Percentiles rank a stretch among this genome's conserved stretches.
Evolutionary conservation across 1,140 invertebrate genomes (phyloP).

Genomic region (Drosophila tsacasi): DNA sequence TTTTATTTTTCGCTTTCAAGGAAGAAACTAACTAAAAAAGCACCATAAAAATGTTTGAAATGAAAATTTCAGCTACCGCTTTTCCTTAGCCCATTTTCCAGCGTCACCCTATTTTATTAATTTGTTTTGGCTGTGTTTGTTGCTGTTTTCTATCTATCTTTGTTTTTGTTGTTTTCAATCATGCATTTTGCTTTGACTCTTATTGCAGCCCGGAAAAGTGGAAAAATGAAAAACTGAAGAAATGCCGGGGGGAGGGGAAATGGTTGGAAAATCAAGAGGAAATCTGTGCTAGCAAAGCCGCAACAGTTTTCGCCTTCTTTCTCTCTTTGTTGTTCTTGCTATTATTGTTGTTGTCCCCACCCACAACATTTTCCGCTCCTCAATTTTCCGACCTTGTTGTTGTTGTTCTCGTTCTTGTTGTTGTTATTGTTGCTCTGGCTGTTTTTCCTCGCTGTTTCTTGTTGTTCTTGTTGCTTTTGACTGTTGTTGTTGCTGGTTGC

Average conservation of each 20-base stretch:
- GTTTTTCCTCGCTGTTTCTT: conserved; percentile 48
- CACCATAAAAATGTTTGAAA: conserved; percentile 25
- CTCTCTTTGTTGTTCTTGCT: conserved; percentile 17
- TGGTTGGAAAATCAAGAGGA: conserved; percentile 25
- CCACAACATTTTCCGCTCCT: neutral
- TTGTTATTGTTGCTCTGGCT: conserved; percentile 52
- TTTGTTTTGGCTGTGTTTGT: conserved; percentile 40
- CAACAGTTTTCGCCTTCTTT: conserved; percentile 51
- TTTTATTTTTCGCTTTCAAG: conserved; percentile 16
- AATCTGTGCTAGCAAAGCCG: conserved; percentile 61
- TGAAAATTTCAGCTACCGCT: conserved; percentile 37
- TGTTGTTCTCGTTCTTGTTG: conserved; percentile 26
- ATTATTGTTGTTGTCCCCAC: conserved; percentile 40
- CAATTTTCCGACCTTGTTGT: conserved; percentile 10
- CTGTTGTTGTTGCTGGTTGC: conserved; percentile 45
- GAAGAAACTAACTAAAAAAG: neutral
- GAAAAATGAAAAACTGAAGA: conserved; percentile 25
- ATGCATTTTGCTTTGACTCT: conserved; percentile 77
- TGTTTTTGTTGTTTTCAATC: conserved; percentile 66
- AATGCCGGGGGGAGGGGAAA: conserved; percentile 14
- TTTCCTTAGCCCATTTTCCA: conserved; percentile 37
- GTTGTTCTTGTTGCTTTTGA: conserved; percentile 61
- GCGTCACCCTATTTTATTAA: neutral
- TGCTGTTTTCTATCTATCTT: conserved; percentile 35
- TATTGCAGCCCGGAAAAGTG: conserved; percentile 54